Conservation (phyloP, 2,113 vertebrate genomes). For the Phaetusa simplex region DNA sequence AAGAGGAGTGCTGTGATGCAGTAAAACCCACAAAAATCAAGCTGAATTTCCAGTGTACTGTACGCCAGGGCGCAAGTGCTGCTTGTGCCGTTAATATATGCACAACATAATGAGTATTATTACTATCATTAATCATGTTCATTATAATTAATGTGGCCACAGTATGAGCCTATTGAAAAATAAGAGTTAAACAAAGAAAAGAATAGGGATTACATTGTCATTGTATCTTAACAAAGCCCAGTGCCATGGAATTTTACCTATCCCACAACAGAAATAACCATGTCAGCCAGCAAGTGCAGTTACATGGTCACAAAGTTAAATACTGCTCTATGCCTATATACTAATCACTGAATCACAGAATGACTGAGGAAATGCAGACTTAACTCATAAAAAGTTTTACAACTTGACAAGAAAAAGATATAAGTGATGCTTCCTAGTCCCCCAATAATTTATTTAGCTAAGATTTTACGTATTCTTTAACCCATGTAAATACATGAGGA, state of each 20-base stretch:
- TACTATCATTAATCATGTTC: constrained; percentile 4
- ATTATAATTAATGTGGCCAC: background rate
- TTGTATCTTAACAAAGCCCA: background rate
- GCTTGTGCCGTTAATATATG: background rate
- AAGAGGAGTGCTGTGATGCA: background rate
- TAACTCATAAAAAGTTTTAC: background rate
- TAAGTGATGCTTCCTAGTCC: background rate
- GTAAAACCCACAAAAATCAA: background rate
- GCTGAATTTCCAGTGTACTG: background rate
- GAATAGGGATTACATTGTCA: background rate
- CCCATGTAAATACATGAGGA: background rate
- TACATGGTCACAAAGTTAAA: background rate
- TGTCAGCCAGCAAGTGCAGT: background rate
- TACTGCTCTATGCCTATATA: background rate
- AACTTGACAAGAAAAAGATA: background rate
- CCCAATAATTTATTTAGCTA: background rate
- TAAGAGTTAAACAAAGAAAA: background rate
- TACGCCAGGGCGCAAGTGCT: background rate
- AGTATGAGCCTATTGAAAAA: background rate
- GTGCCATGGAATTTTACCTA: background rate
- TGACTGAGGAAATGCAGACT: background rate
- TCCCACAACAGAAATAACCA: background rate
- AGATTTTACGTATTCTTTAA: background rate
- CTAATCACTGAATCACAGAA: background rate
- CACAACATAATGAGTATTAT: background rate